phyloP scores from a whole-genome alignment of 2,113 vertebrate species.

The Antechinus stuartii region DNA sequence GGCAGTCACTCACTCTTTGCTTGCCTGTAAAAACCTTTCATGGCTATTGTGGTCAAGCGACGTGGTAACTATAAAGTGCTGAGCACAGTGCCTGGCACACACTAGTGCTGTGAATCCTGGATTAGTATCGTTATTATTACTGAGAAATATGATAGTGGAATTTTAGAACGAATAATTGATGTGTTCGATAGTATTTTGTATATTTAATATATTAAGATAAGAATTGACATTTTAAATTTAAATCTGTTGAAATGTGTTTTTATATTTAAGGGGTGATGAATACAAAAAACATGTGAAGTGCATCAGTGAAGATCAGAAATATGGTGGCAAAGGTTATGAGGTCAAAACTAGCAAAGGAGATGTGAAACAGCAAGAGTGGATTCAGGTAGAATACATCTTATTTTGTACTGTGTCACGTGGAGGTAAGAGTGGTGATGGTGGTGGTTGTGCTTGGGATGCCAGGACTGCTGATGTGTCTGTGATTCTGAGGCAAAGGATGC shows the following conservation, averaged over 20 bases:
- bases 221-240: background rate
- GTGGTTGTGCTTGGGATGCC: background rate
- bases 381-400: constrained; percentile 86
- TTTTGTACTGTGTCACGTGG: accelerated
- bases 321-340: constrained; percentile 94
- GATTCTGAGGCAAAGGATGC: background rate
- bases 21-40: background rate
- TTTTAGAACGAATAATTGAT: background rate
- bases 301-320: constrained; percentile 95
- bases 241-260: constrained; percentile 20
- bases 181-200: background rate
- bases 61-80: too few species aligned
- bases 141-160: background rate
- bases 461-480: background rate
- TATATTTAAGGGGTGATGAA: constrained; percentile 89
- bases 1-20: background rate
- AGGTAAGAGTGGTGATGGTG: too few species aligned
- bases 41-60: background rate
- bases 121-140: background rate
- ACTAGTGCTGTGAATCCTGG: too few species aligned
- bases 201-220: background rate
- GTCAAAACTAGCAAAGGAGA: constrained; percentile 94
- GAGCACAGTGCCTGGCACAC: background rate
- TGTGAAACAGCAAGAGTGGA: constrained; percentile 95
- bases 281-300: constrained; percentile 93